Percentiles rank a stretch among this genome's conserved stretches.
Evolutionary conservation across 2,888 invertebrate species (phyloP).

Genomic region (Nymphalis c-album): DNA sequence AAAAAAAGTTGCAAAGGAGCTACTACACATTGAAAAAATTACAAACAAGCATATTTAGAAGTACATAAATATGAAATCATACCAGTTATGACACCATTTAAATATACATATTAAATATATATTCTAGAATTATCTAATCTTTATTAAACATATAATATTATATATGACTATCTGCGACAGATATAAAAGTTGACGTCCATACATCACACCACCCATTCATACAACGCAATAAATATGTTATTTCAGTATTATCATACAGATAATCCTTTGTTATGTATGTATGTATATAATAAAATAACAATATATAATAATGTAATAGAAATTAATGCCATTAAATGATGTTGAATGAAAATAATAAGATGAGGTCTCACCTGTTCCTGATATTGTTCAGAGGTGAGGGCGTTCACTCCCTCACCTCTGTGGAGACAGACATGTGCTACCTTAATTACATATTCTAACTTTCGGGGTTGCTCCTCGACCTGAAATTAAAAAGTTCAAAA

Average conservation of each 20-base stretch:
- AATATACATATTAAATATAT: conserved; percentile 5
- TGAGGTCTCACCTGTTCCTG: conserved; percentile 77
- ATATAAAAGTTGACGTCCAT: neutral
- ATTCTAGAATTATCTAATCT: conserved; percentile 15
- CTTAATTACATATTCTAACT: conserved; percentile 97
- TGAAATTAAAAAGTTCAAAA: conserved; percentile 43
- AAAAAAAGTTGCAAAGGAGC: too few relatives aligned
- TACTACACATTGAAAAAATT: too few relatives aligned
- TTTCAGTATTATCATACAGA: too few relatives aligned
- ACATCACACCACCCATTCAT: neutral
- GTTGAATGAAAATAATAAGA: neutral
- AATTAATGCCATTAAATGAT: neutral
- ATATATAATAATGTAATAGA: too few relatives aligned
- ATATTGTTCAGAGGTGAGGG: conserved; percentile 89
- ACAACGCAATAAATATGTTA: neutral
- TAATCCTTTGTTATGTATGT: too few relatives aligned
- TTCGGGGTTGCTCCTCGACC: conserved; percentile 98
- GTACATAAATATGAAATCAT: neutral
- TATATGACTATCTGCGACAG: neutral
- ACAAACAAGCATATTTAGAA: too few relatives aligned
- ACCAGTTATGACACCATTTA: neutral
- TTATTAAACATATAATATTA: neutral
- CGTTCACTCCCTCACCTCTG: conserved; percentile 81
- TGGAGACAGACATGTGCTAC: conserved; percentile 94
- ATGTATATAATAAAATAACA: too few relatives aligned